A percentile compares a stretch with the other conserved stretches of the same genome.
Evolutionary conservation across 2,113 vertebrate species (phyloP).

Genomic region (Ursus arctos): DNA sequence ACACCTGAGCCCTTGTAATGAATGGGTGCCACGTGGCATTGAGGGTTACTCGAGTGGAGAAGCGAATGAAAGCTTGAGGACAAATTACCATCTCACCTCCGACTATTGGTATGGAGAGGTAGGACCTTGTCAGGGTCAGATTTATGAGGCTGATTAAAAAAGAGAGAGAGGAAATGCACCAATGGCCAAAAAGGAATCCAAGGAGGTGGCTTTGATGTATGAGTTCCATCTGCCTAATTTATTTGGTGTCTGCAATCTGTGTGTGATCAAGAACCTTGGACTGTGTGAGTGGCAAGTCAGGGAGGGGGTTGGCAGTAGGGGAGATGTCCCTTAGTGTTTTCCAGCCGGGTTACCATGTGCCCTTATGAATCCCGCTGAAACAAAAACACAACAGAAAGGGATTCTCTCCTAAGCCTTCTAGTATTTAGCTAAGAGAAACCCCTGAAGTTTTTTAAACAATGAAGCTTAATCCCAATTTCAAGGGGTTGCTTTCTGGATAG

Average conservation of each 20-base stretch:
- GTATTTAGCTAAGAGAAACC: slow-evolving; percentile 17
- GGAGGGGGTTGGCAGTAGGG: neutral
- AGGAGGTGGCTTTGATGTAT: slow-evolving; percentile 73
- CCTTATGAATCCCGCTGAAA: neutral
- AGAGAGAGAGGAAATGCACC: slow-evolving; percentile 47
- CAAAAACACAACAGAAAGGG: neutral
- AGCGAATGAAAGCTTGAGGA: slow-evolving; percentile 63
- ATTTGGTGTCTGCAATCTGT: slow-evolving; percentile 66
- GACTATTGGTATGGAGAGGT: slow-evolving; percentile 19
- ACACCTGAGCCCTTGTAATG: slow-evolving; percentile 73
- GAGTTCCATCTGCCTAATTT: slow-evolving; percentile 76
- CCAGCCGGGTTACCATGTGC: slow-evolving; percentile 41
- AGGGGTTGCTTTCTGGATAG: neutral
- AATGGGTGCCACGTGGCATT: slow-evolving; percentile 13
- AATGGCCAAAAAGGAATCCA: slow-evolving; percentile 72
- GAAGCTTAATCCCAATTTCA: slow-evolving; percentile 28
- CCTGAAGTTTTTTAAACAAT: slow-evolving; percentile 40
- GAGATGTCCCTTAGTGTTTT: slow-evolving; percentile 62
- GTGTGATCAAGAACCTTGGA: slow-evolving; percentile 53
- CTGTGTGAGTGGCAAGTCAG: slow-evolving; percentile 56
- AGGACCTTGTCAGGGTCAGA: slow-evolving; percentile 80
- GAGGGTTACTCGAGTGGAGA: slow-evolving; percentile 67
- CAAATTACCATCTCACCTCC: slow-evolving; percentile 69
- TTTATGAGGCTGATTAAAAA: slow-evolving; percentile 74
- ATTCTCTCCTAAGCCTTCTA: neutral